phyloP scores from a whole-genome alignment of 1,140 invertebrate species.

The Asobara japonica region DNA sequence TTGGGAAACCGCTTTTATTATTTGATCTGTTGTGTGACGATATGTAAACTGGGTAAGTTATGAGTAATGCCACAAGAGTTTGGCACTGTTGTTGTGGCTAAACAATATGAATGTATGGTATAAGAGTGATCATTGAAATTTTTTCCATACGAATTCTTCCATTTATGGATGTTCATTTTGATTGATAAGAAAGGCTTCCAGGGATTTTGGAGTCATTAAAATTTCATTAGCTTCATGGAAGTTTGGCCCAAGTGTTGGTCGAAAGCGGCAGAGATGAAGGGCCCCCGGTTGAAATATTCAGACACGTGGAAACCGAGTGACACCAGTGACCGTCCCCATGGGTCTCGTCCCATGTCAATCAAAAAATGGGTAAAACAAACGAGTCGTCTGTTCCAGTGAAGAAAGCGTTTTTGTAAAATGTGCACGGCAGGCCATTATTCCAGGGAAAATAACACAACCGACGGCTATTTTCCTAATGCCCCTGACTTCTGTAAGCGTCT shows the following conservation, averaged over 20 bases:
- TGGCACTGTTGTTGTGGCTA: no score
- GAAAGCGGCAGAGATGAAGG: neutral
- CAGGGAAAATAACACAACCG: conserved; percentile 3
- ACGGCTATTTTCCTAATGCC: conserved; percentile 24
- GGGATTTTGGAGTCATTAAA: neutral
- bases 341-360: conserved; percentile 37
- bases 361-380: conserved; percentile 36
- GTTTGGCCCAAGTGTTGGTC: neutral
- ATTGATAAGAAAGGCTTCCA: no score
- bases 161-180: no score
- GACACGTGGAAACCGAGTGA: conserved; percentile 25
- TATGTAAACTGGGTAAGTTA: no score
- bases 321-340: conserved; percentile 19
- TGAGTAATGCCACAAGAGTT: no score
- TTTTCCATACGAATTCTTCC: no score
- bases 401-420: neutral
- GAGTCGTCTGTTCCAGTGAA: conserved; percentile 11
- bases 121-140: no score
- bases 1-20: no score
- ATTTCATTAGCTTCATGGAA: conserved; percentile 1
- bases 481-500: conserved; percentile 8
- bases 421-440: conserved; percentile 19
- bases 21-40: no score
- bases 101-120: no score
- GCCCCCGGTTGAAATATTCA: neutral